Evolutionary conservation across 2,113 vertebrate species (phyloP).

Genomic region (Labeo rohita): DNA sequence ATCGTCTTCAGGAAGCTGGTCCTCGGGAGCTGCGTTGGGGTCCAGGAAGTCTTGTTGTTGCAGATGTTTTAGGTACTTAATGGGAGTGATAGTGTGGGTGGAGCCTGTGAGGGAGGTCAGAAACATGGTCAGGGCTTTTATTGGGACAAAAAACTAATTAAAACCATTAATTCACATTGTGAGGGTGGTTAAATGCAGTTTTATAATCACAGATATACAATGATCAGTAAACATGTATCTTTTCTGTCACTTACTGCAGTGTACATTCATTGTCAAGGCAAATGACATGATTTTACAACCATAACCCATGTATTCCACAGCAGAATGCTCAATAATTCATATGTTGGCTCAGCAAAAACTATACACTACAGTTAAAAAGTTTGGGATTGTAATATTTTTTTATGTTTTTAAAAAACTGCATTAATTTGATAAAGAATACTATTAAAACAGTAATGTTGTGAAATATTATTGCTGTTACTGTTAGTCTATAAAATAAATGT

Average conservation of each 20-base stretch:
- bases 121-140: not conserved
- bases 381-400: not conserved
- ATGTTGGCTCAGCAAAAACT: not conserved
- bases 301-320: not conserved
- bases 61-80: slow-evolving; percentile 95
- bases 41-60: slow-evolving; percentile 98
- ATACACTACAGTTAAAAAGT: not conserved
- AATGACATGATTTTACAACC: not conserved
- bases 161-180: not conserved
- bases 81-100: slow-evolving; percentile 93
- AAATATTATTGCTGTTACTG: not conserved
- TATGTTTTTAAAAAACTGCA: not conserved
- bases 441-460: not conserved
- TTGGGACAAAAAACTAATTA: not conserved
- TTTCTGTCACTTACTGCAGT: not conserved
- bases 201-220: not conserved
- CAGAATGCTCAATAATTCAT: not conserved
- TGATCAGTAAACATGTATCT: not conserved
- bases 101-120: slow-evolving; percentile 87
- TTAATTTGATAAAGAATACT: not conserved
- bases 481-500: no score
- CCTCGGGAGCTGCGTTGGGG: slow-evolving; percentile 89
- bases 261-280: not conserved
- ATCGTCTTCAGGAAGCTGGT: slow-evolving; percentile 83
- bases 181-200: not conserved